Evolutionary conservation across 2,888 invertebrate genomes (phyloP), one percentile per base, ranked within the genome.

Genomic region (Disparrhopalites patrizii): DNA sequence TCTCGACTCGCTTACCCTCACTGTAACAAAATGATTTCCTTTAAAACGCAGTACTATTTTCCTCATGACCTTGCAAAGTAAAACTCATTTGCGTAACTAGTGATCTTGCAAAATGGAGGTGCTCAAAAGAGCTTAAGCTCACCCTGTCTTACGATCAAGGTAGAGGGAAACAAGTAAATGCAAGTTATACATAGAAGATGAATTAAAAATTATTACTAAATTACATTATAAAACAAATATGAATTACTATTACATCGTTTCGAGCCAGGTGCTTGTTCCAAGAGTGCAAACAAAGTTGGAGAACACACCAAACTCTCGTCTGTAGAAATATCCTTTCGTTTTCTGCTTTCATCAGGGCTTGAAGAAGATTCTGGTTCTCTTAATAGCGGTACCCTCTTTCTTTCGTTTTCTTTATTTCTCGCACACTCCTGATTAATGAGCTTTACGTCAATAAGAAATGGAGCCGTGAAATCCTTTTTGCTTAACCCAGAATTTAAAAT

Each of bases 381-480:
- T 30, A 18, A 15, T 3, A 25, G 13, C 27, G 27, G 30, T 8
- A n/a, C n/a, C 18, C 13, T 20, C 31, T 30, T 31, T 23, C 20
- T 54, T 23, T 54, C 28, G 1, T 54, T 28, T n/a, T 54, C 54
- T 31, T 31, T 54, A 4, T 20, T 1, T 8, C 20, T 31, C 15
- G 55, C 62, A 3, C 33, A 36, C 20, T 52, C 55, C 30, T 64
- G 64, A 33, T 47, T 47, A 20, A 64, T 57, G 8, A 30, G 57
- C n/a, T 57, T 64, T 8, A 64, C 64, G 50, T 57, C 57, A 47
- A 64, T 57, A 5, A 64, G 36, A 36, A 64, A 64, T 1, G 64
- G 64, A 23, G 56, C 56, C 5, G 64, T 64, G 15, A 64, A 64
- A 25, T 64, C 64, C 20, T 64, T 64, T 27, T 64, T 64, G 3